Evolutionary conservation across 2,113 vertebrate species (phyloP).

Genomic region (Phyllostomus hastatus): DNA sequence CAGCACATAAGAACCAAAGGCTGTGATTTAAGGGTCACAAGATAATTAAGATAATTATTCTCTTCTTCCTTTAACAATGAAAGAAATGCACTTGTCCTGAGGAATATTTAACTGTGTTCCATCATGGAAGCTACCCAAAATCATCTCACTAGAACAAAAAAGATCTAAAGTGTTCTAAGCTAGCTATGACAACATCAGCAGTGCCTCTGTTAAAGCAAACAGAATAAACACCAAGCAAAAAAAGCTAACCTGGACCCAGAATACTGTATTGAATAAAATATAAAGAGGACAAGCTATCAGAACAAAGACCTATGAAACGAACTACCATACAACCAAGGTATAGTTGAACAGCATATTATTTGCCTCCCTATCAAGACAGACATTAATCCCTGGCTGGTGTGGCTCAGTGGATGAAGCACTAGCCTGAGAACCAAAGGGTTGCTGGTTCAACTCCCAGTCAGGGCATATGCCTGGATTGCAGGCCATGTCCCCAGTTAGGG

Average conservation of each 20-base stretch:
- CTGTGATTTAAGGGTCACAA: not conserved
- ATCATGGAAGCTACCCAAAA: not conserved
- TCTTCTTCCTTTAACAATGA: constrained; percentile 33
- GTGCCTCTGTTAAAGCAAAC: not conserved
- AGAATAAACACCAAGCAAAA: constrained; percentile 12
- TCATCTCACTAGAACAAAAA: not conserved
- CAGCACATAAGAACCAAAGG: not conserved
- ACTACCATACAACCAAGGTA: not conserved
- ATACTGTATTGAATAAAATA: constrained; percentile 29
- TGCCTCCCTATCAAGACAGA: not conserved
- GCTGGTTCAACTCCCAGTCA: too few species aligned
- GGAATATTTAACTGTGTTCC: not conserved
- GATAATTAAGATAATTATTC: constrained; percentile 3
- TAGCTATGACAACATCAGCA: not conserved
- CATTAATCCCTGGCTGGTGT: not conserved
- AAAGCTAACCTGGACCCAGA: not conserved
- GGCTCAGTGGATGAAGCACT: too few species aligned
- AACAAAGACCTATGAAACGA: not conserved
- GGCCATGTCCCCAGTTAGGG: too few species aligned
- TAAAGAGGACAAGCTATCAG: not conserved
- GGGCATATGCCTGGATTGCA: too few species aligned
- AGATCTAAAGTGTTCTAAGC: not conserved
- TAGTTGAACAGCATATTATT: not conserved
- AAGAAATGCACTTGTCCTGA: not conserved
- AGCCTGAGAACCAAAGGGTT: too few species aligned